Conservation (phyloP, 2,113 vertebrate genomes). For the Varanus komodoensis region DNA sequence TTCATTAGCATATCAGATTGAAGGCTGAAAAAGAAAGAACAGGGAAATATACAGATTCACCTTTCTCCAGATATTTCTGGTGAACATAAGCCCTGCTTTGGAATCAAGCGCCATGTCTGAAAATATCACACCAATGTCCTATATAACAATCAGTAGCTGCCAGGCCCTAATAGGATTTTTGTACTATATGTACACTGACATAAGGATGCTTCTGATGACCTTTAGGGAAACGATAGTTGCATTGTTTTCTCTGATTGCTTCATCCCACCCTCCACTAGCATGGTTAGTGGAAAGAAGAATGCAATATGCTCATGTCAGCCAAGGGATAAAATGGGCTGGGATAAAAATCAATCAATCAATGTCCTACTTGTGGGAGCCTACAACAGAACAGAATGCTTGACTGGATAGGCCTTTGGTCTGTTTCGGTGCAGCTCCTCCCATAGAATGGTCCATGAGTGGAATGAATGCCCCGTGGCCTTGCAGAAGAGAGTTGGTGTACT, state of each 20-base stretch:
- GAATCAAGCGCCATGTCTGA: not conserved
- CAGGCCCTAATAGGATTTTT: not conserved
- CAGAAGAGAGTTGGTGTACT: not conserved
- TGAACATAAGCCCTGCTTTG: not conserved
- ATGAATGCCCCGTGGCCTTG: not conserved
- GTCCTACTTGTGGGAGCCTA: too few species aligned
- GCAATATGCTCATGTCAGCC: too few species aligned
- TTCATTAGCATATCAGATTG: not conserved
- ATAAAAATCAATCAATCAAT: too few species aligned
- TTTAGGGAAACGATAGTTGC: not conserved
- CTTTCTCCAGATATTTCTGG: not conserved
- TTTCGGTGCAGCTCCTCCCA: too few species aligned
- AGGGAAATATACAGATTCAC: fast-evolving
- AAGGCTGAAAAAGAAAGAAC: not conserved
- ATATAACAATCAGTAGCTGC: not conserved
- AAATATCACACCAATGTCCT: not conserved
- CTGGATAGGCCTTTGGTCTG: too few species aligned
- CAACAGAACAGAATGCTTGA: too few species aligned
- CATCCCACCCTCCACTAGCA: not conserved
- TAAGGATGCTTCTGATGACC: not conserved
- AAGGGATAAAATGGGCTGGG: too few species aligned
- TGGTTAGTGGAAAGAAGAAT: too few species aligned
- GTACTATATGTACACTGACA: not conserved
- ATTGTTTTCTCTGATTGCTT: not conserved
- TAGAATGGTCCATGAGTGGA: not conserved